Evolutionary conservation across 2,888 invertebrate species (phyloP).

Genomic region (Melanchra persicariae): DNA sequence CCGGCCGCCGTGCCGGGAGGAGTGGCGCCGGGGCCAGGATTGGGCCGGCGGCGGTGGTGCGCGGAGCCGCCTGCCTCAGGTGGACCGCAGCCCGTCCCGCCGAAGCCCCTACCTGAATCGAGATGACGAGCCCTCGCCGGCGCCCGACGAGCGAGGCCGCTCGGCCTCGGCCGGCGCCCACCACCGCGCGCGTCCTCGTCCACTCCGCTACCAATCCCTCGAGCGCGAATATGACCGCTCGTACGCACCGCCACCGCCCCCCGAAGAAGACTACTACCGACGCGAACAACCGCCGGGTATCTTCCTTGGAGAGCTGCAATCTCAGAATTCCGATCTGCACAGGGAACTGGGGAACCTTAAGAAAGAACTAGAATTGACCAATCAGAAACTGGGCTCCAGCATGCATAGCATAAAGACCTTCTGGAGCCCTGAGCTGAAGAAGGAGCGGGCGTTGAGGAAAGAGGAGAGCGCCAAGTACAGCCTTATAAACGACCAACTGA

Average conservation of each 20-base stretch:
- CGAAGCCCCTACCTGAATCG: slow-evolving; percentile 95
- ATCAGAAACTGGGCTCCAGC: slow-evolving; percentile 99
- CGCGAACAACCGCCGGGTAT: slow-evolving; percentile 91
- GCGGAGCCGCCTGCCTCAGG: slow-evolving; percentile 95
- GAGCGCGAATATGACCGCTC: slow-evolving; percentile 96
- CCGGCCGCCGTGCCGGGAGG: slow-evolving; percentile 89
- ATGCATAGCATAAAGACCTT: slow-evolving; percentile 99
- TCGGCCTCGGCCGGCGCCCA: slow-evolving; percentile 93
- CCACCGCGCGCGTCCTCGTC: slow-evolving; percentile 95
- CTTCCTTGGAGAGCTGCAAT: slow-evolving; percentile 96
- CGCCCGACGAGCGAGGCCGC: slow-evolving; percentile 96
- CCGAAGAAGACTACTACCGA: slow-evolving; percentile 91
- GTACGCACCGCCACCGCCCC: slow-evolving; percentile 96
- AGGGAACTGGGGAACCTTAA: slow-evolving; percentile 97
- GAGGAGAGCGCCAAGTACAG: slow-evolving; percentile 99
- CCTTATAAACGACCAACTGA: slow-evolving; percentile 98
- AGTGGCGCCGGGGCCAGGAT: slow-evolving; percentile 86
- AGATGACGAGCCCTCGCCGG: slow-evolving; percentile 95
- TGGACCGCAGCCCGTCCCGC: slow-evolving; percentile 97
- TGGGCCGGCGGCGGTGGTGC: slow-evolving; percentile 76
- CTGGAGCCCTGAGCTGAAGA: slow-evolving; percentile 99
- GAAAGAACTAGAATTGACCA: slow-evolving; percentile 98
- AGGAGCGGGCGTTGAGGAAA: slow-evolving; percentile 98
- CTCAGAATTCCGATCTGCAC: slow-evolving; percentile 98
- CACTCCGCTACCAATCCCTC: slow-evolving; percentile 94